Evolutionary conservation across 2,888 invertebrate genomes (phyloP).

Genomic region (Cryptocheilus praepositus): DNA sequence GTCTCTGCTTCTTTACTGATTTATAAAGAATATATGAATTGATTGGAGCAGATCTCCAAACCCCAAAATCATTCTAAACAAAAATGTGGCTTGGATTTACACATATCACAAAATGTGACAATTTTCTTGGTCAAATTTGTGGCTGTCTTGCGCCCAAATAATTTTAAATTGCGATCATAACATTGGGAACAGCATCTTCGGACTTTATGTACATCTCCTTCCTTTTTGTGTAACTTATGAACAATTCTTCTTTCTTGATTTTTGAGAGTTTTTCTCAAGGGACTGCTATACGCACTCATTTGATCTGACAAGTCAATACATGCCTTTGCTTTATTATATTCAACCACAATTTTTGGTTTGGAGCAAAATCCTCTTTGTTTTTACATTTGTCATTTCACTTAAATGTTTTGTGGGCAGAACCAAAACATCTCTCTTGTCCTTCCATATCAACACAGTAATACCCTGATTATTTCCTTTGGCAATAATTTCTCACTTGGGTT

Average conservation of each 20-base stretch:
- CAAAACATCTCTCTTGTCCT: slow-evolving; percentile 58
- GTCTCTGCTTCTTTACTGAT: no score
- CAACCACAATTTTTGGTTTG: slow-evolving; percentile 55
- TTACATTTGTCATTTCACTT: slow-evolving; percentile 39
- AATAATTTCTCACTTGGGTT: slow-evolving; percentile 57
- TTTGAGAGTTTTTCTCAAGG: slow-evolving; percentile 64
- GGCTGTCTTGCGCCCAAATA: slow-evolving; percentile 17
- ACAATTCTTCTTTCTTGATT: slow-evolving; percentile 21
- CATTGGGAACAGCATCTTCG: slow-evolving; percentile 13
- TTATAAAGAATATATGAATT: no score
- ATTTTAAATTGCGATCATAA: slow-evolving; percentile 13
- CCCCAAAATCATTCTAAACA: slow-evolving; percentile 27
- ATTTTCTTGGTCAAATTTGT: slow-evolving; percentile 24
- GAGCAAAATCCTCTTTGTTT: slow-evolving; percentile 36
- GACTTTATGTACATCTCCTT: slow-evolving; percentile 18
- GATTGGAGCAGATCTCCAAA: no score
- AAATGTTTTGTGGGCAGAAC: slow-evolving; percentile 65
- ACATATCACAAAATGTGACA: slow-evolving; percentile 27
- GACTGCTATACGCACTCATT: slow-evolving; percentile 42
- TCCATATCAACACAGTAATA: slow-evolving; percentile 59
- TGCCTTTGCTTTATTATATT: slow-evolving; percentile 65
- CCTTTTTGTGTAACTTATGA: slow-evolving; percentile 23
- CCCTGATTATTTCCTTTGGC: slow-evolving; percentile 59
- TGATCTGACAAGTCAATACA: slow-evolving; percentile 66
- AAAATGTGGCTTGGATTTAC: slow-evolving; percentile 21